A percentile compares a stretch with the other conserved stretches of the same genome.
phyloP scores from a whole-genome alignment of 2,797 vertebrate genomes.

The Chaetodon trifasciatus region DNA sequence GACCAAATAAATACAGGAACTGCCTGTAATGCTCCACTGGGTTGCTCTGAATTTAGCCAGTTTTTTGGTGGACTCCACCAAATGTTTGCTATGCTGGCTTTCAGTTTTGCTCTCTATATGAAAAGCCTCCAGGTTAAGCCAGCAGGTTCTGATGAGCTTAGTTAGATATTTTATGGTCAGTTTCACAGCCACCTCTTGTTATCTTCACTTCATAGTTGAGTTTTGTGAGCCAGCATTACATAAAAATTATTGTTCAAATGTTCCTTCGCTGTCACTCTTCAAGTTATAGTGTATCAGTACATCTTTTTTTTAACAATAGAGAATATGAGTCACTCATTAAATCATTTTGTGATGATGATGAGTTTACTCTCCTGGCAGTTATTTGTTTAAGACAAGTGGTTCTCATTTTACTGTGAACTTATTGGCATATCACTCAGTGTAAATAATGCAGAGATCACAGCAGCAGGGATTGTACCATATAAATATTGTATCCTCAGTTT shows the following conservation, averaged over 20 bases:
- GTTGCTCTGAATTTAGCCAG: conserved; percentile 47
- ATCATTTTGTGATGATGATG: not conserved
- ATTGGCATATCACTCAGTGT: conserved; percentile 31
- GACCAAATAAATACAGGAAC: conserved; percentile 59
- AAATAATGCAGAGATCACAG: conserved; percentile 44
- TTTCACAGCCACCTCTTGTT: conserved; percentile 40
- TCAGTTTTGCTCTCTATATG: conserved; percentile 7
- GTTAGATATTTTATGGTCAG: conserved; percentile 14
- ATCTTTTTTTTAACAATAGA: not conserved
- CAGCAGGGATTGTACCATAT: conserved; percentile 28
- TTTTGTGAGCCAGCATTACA: not conserved
- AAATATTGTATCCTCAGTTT: conserved; percentile 32
- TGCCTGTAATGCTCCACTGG: conserved; percentile 21
- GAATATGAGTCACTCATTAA: conserved; percentile 10
- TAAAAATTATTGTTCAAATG: not conserved
- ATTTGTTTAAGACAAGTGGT: conserved; percentile 15
- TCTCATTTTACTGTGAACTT: conserved; percentile 22
- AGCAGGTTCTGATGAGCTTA: conserved; percentile 25
- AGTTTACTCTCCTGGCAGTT: not conserved
- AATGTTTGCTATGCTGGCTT: conserved; percentile 26
- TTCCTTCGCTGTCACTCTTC: not conserved
- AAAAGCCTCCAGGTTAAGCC: conserved; percentile 22
- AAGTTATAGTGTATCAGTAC: not conserved
- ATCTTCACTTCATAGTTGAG: conserved; percentile 8
- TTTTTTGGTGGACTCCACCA: conserved; percentile 38